Base-by-base conservation (phyloP, 2,888 invertebrate species). In the Lordiphosa fenestrarum region DNA sequence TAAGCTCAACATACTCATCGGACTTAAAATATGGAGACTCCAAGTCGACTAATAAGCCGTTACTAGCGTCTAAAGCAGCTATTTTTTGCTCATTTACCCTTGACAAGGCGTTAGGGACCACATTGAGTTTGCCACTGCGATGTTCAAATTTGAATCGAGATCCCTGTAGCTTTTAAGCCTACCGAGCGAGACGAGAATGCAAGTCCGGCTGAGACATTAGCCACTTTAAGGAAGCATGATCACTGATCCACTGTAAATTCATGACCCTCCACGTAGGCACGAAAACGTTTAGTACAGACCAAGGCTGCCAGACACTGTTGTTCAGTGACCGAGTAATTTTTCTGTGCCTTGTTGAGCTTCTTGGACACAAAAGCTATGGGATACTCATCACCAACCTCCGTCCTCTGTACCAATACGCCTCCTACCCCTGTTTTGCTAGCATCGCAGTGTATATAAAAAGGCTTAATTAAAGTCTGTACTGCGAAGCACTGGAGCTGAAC, bases 111-210 rank as follows among this genome's bases (percentile, higher is more conserved):
- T 86, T 84, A 0, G 82, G 75, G 1, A 85, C 76, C 9, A 68
- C 46, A 53, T 83, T 67, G 0, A 58, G 40, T 1, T 42, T 58
- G 2, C 80, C 81, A 30, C 67, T 73, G 9, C 85, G 66, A 61
- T 86, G 78, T 4, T 35, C 35, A 9, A 57, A 49, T 5, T 53
- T 40, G 50, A 56, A 21, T 64, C 59, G 59, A 53, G 46, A 85
- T 66, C 35, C 60, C 41, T 63, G 71, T 62, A 62, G 60, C 73
- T 84, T 69, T 19, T 64, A 38, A 6, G 55, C 57, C 64, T 66
- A 86, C 21, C 82, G 47, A 2, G 84, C 82, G 25, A 86, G 49
- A 25, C 77, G 54, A 77, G 72, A 33, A 72, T 73, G 37, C 73
- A 23, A 23, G 6, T 23, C 23, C 4, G 23, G 73, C 54, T 85